Evolutionary conservation across 2,113 vertebrate genomes (phyloP), one percentile per base, ranked within the genome.

Genomic region (Pavo muticus): DNA sequence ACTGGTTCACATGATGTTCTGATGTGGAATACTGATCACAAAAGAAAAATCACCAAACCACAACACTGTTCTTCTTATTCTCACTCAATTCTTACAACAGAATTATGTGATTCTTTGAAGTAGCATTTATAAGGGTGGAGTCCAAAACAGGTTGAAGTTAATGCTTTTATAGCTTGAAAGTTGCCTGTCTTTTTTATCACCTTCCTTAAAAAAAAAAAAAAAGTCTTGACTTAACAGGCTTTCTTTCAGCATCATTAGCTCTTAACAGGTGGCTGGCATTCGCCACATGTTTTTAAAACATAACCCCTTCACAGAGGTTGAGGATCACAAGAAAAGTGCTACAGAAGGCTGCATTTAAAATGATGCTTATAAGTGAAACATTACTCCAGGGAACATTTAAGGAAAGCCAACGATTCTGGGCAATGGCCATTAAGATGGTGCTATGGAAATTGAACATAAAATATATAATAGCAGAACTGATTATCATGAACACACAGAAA

Each of bases 181-280:
- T 37, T 63, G 57, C 96, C 64, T 95, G 91, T 88, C 89, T 44
- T 82, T 97, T 96, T 94, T 92, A 92, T 88, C 60, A 61, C 47
- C 35, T 95, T 96, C 68, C 40, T 75, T 87, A 89, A 91, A 81
- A 91, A 96, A 93, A 85, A 75, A 83, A 35, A 35, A 35, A 35
- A 85, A 75, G 84, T 82, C 74, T 54, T 90, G 60, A 82, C 82
- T 92, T 91, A 84, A 88, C 80, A 93, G 90, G 23, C 79, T 93
- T 95, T 29, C 92, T 89, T 87, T 89, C 27, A 7, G 75, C 82
- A 85, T 93, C 85, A 88, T 97, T 91, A 94, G 86, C 44, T 87
- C 14, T 88, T 96, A 97, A 95, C 95, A 96, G 87, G 92, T 95
- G 90, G 75, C 80, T 69, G 65, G 84, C 75, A 75, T 71, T 86